Conservation (phyloP, 2,888 invertebrate species). For the Hymenopus coronatus region DNA sequence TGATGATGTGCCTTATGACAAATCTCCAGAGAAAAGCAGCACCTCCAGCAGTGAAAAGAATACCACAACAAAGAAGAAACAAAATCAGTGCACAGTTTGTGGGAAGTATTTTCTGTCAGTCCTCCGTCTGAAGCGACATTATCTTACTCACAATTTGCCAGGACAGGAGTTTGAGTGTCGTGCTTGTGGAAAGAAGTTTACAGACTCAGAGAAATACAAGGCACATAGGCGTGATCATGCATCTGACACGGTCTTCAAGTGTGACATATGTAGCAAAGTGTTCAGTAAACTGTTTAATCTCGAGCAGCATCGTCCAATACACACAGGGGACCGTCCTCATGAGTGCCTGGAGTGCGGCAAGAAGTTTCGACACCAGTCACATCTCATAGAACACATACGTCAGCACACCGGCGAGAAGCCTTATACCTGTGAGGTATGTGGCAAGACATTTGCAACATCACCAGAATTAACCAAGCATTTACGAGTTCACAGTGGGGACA, state of each 20-base stretch:
- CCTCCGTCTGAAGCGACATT: neutral
- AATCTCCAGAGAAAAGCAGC: neutral
- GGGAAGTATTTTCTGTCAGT: neutral
- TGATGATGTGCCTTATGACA: neutral
- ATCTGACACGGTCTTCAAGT: neutral
- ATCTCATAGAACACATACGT: neutral
- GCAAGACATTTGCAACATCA: neutral
- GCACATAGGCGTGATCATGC: neutral
- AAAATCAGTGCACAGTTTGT: neutral
- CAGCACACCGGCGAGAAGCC: neutral
- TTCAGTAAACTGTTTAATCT: neutral
- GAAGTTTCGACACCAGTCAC: neutral
- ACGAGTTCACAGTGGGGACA: conserved; percentile 10
- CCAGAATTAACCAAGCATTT: neutral
- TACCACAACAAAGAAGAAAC: neutral
- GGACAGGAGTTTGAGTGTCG: neutral
- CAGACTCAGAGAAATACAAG: neutral
- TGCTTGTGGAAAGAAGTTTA: neutral
- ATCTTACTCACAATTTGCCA: neutral
- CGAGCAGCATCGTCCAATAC: neutral
- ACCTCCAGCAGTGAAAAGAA: neutral
- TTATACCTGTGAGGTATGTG: neutral
- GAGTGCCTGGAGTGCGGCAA: neutral
- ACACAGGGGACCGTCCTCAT: neutral
- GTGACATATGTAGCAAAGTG: neutral